phyloP scores from a whole-genome alignment of 2,797 vertebrate genomes.

The Brotula barbata region DNA sequence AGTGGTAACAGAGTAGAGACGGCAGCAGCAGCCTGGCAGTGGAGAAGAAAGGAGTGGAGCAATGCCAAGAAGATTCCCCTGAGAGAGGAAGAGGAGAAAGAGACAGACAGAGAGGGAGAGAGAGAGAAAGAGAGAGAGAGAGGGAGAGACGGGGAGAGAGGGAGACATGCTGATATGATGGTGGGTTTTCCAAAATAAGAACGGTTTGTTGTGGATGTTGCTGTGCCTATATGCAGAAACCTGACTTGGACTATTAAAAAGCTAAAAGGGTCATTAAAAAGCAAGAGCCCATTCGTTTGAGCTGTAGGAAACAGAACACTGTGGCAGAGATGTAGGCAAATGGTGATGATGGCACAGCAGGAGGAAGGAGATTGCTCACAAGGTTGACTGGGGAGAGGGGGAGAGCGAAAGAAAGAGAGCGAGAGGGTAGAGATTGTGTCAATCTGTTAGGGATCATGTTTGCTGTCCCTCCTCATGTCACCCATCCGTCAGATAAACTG shows the following conservation, averaged over 20 bases:
- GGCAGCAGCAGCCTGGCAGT: conserved; percentile 73
- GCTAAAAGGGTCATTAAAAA: conserved; percentile 30
- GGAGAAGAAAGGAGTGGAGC: conserved; percentile 80
- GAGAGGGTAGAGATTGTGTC: conserved; percentile 51
- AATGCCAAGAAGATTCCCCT: conserved; percentile 80
- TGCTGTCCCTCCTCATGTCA: conserved; percentile 55
- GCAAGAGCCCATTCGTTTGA: conserved; percentile 26
- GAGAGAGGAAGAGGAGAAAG: conserved; percentile 64
- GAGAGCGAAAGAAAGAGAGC: conserved; percentile 45
- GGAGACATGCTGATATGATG: conserved; percentile 47
- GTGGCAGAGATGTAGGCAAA: conserved; percentile 45
- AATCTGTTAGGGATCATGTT: conserved; percentile 67
- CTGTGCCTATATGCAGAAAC: neutral
- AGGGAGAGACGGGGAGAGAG: conserved; percentile 61
- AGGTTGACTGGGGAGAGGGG: conserved; percentile 69
- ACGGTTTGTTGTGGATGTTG: conserved; percentile 40
- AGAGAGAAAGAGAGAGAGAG: conserved; percentile 65
- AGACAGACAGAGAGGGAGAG: conserved; percentile 31
- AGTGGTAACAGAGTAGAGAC: conserved; percentile 68
- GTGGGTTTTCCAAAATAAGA: conserved; percentile 35
- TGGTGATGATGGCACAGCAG: conserved; percentile 64
- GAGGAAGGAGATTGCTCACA: conserved; percentile 59
- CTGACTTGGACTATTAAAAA: conserved; percentile 44
- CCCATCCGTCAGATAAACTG: conserved; percentile 65
- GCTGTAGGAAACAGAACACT: conserved; percentile 37